Evolutionary conservation across 2,888 invertebrate genomes (phyloP), one percentile per base, ranked within the genome.

Genomic region (Odontocerum albicorne): DNA sequence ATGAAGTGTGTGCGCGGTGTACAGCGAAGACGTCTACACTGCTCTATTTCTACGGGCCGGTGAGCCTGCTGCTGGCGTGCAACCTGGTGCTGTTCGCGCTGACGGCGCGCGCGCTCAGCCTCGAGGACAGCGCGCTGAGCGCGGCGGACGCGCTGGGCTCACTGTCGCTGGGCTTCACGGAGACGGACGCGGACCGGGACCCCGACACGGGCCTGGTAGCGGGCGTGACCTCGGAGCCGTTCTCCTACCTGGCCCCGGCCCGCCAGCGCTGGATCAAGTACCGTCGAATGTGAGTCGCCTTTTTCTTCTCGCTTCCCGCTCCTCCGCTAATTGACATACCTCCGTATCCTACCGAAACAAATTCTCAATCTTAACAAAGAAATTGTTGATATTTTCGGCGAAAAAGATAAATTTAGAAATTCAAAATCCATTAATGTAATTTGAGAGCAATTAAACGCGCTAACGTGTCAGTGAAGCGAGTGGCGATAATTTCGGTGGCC

Each of bases 41-140:
- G 65, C 79, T 80, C 8, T 84, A 82, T 65, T 84, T 84, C 69
- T 84, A 84, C 68, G 79, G 81, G 13, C 84, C 84, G 6, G 77
- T 84, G 32, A 80, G 81, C 2, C 62, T 80, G 13, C 74, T 84
- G 22, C 72, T 84, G 2, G 57, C 78, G 6, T 70, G 70, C 44
- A 84, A 84, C 64, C 63, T 80, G 39, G 65, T 79, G 7, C 73
- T 84, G 62, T 83, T 84, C 67, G 67, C 75, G 49, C 65, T 81
- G 51, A 82, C 82, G 1, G 78, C 81, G 32, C 66, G 78, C 47
- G 75, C 75, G 44, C 74, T 83, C 54, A 73, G 75, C 3, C 19
- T 33, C 10, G 43, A 51, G 36, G 16, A 13, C 36, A 21, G 8
- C 13, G 31, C 19, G 8, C 33, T 45, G 31, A 35, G 35, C 15